Conservation (phyloP, 2,797 vertebrate species). For the Cuniculus paca region DNA sequence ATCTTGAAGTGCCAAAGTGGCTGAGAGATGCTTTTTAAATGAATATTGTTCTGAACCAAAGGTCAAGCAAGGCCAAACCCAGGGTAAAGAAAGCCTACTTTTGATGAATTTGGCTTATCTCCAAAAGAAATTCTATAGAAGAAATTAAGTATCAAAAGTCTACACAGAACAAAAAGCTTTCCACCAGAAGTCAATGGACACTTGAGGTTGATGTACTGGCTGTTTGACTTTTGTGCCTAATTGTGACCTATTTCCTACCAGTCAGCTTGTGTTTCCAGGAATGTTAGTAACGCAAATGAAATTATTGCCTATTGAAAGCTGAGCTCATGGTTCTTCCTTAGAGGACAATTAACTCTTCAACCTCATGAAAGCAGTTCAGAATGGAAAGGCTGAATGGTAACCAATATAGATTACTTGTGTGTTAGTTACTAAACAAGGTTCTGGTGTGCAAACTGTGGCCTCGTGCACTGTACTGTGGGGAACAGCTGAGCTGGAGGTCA, state of each 20-base stretch:
- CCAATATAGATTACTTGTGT: background rate
- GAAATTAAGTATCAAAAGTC: constrained; percentile 21
- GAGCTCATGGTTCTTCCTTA: background rate
- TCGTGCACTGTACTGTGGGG: too few species aligned
- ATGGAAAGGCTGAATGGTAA: constrained; percentile 1
- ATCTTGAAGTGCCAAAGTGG: background rate
- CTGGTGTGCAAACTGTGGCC: background rate
- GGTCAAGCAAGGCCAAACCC: background rate
- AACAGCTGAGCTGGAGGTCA: too few species aligned
- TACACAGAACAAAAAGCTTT: constrained; percentile 21
- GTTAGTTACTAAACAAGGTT: background rate
- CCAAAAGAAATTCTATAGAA: constrained; percentile 1
- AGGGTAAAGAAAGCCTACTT: background rate
- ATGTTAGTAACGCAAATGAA: constrained; percentile 34
- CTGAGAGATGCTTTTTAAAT: background rate
- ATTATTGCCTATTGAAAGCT: constrained; percentile 41
- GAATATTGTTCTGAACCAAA: background rate
- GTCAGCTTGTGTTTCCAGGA: constrained; percentile 30
- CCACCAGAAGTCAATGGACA: background rate
- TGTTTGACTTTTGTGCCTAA: background rate
- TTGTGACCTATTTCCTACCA: constrained; percentile 22
- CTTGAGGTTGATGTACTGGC: background rate
- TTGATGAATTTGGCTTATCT: constrained; percentile 19
- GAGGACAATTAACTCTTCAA: constrained; percentile 19
- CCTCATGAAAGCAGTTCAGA: constrained; percentile 18